Base-by-base conservation (phyloP, 2,888 invertebrate genomes). In the Andrena flavipes region DNA sequence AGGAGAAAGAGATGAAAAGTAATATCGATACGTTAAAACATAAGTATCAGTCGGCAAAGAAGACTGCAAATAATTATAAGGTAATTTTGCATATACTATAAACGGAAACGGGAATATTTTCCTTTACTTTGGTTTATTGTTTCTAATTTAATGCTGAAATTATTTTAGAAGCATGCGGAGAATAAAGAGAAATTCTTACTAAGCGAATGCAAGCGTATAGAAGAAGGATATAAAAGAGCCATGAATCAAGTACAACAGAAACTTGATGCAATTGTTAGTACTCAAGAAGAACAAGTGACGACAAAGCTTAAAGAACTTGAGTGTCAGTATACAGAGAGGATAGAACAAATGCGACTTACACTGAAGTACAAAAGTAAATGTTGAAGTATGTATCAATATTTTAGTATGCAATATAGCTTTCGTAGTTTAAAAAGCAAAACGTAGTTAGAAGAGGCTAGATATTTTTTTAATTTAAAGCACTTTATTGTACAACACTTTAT, bases 171-270 rank as follows among this genome's bases (percentile, higher is more conserved):
- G 84, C 96, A 96, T 87, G 95, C 96, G 23, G 94, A 95, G 35
- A 96, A 96, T 85, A 96, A 96, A 88, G 96, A 96, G 80, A 95
- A 95, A 33, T 96, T 96, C 89, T 95, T 96, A 84, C 94, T 95
- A 86, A 95, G 95, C 77, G 96, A 96, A 92, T 95, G 96, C 91
- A 95, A 95, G 82, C 94, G 96, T 56, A 95, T 96, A 87, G 96
- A 96, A 88, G 94, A 95, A 56, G 96, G 95, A 84, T 96, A 96
- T 90, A 94, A 95, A 84, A 95, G 94, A 90, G 95, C 95, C 89
- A 94, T 96, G 87, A 91, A 95, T 49, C 95, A 95, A 89, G 92
- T 95, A 86, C 95, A 95, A 92, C 94, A 94, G 68, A 95, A 95
- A 84, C 92, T 95, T 59, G 94, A 95, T 84, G 94, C 94, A 84